Conservation (phyloP, 2,113 vertebrate species). For the Pterocles orientalis region DNA sequence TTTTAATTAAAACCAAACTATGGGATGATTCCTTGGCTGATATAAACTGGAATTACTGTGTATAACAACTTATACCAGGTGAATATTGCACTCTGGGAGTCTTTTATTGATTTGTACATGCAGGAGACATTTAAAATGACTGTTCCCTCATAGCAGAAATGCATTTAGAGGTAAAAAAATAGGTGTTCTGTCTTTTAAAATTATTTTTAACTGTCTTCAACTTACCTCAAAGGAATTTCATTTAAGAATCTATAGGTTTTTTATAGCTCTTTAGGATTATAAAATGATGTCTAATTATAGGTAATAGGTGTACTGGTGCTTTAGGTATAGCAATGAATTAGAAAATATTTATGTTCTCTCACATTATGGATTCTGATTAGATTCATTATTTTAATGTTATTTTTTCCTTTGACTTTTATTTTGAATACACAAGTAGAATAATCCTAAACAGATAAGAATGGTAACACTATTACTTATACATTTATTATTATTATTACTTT, state of each 20-base stretch:
- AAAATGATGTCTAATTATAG: not conserved
- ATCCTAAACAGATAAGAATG: not conserved
- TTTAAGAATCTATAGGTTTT: not conserved
- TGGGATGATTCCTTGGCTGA: not conserved
- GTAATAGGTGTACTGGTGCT: not conserved
- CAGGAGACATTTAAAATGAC: not conserved
- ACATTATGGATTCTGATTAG: not conserved
- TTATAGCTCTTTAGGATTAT: not conserved
- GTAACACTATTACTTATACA: not conserved
- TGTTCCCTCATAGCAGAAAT: not conserved
- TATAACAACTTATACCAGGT: not conserved
- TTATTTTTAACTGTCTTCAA: not conserved
- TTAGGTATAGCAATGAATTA: not conserved
- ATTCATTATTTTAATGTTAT: not conserved
- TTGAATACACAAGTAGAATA: not conserved
- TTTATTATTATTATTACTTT: not conserved
- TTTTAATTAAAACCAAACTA: not conserved
- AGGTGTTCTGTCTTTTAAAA: not conserved
- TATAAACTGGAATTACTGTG: not conserved
- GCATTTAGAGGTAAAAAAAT: not conserved
- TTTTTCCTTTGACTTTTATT: not conserved
- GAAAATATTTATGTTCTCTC: not conserved
- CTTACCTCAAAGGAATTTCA: not conserved
- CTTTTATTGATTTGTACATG: not conserved
- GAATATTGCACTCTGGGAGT: not conserved